These are phyloP conservation scores for Pogonocherus hispidulus DNA, from an alignment of 2,888 invertebrate species.

Conservation along the genomic window DNA sequence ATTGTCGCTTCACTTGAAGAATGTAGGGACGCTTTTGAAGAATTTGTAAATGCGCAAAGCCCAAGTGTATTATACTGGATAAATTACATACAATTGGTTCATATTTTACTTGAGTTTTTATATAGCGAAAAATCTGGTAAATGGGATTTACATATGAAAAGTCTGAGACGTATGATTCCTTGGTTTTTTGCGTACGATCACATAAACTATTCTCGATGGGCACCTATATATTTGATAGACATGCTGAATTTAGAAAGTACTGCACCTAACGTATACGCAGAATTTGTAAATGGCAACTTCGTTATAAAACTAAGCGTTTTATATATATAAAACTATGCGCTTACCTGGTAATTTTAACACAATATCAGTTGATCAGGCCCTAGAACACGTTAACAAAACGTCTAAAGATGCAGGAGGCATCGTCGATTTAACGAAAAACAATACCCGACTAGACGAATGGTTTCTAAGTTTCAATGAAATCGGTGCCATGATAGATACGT, in stretches of 20 bases:
- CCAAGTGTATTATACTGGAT: too few species aligned
- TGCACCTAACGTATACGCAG: neutral
- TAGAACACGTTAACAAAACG: neutral
- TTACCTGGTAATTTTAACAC: neutral
- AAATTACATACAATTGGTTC: neutral
- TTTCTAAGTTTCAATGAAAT: slow-evolving; percentile 41
- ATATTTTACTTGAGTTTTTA: neutral
- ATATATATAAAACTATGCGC: too few species aligned
- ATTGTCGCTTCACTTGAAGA: too few species aligned
- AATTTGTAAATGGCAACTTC: neutral
- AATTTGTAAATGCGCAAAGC: too few species aligned
- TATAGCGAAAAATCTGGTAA: neutral
- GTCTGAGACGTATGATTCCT: neutral
- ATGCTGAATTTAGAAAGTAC: too few species aligned
- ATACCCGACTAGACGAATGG: slow-evolving; percentile 41
- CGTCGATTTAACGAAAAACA: slow-evolving; percentile 19
- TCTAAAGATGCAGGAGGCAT: slow-evolving; percentile 6
- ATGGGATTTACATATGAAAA: neutral
- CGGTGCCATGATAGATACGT: slow-evolving; percentile 26
- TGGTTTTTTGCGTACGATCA: neutral
- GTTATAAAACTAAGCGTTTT: neutral
- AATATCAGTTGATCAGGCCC: neutral
- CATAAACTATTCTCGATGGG: neutral
- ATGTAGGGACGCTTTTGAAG: too few species aligned
- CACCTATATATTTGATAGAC: neutral